A percentile compares a stretch with the other conserved stretches of the same genome.
Evolutionary conservation across 2,888 invertebrate species (phyloP).

Genomic region (Gryllus longicercus): DNA sequence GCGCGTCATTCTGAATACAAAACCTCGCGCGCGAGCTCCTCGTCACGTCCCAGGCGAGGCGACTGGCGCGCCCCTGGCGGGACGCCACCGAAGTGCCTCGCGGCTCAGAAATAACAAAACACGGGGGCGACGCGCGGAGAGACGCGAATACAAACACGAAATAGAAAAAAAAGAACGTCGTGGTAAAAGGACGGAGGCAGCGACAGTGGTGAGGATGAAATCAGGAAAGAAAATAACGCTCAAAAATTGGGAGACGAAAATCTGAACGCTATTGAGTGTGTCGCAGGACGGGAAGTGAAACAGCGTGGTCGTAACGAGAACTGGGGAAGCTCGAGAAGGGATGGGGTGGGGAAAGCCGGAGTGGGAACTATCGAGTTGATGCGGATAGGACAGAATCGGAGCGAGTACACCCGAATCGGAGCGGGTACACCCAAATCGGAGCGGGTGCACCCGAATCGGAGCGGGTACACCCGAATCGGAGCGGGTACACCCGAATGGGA

Average conservation of each 20-base stretch:
- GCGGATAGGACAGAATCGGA: too few relatives aligned
- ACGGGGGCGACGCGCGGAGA: neutral
- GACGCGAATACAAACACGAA: neutral
- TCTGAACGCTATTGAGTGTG: neutral
- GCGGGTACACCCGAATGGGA: too few relatives aligned
- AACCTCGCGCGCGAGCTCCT: neutral
- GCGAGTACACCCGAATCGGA: too few relatives aligned
- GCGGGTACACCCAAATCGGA: too few relatives aligned
- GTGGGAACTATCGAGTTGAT: too few relatives aligned
- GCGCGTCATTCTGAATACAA: constrained; percentile 3
- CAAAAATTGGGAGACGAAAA: neutral
- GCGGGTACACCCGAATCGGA: too few relatives aligned
- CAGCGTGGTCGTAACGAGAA: too few relatives aligned
- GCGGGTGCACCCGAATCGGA: too few relatives aligned
- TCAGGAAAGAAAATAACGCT: neutral
- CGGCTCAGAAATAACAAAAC: neutral
- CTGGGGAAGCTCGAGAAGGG: too few relatives aligned
- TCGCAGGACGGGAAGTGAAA: too few relatives aligned
- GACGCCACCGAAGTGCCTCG: neutral
- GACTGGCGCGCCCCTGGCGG: neutral
- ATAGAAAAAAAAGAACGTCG: neutral
- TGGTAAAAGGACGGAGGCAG: neutral
- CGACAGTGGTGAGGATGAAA: neutral
- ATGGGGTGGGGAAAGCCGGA: too few relatives aligned
- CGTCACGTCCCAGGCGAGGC: neutral